Conservation (phyloP, 2,888 invertebrate species). For the Cerastis leucographa region DNA sequence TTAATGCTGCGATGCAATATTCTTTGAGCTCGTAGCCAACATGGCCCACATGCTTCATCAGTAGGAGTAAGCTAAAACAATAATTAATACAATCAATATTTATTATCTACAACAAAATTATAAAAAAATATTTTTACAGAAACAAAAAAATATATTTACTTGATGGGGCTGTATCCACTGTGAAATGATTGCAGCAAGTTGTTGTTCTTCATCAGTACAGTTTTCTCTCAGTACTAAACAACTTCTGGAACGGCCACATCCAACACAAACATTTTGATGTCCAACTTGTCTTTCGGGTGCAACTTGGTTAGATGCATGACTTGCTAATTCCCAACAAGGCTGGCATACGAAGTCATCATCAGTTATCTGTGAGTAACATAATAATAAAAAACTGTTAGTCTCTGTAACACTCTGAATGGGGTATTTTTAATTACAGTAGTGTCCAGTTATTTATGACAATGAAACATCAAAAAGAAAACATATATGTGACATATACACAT, state of each 20-base stretch:
- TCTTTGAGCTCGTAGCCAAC: background rate
- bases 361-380: too few relatives aligned
- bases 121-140: background rate
- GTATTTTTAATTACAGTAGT: conserved; percentile 9
- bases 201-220: conserved; percentile 26
- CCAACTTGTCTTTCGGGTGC: conserved; percentile 29
- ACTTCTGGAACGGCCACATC: conserved; percentile 27
- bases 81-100: too few relatives aligned
- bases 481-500: too few relatives aligned
- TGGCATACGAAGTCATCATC: conserved; percentile 24
- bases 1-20: background rate
- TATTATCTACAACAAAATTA: background rate
- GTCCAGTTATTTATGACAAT: conserved; percentile 6
- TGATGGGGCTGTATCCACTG: conserved; percentile 20
- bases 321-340: conserved; percentile 31
- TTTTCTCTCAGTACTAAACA: conserved; percentile 21
- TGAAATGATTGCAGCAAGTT: conserved; percentile 25
- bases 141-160: background rate
- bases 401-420: too few relatives aligned
- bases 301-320: conserved; percentile 23
- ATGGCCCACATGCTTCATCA: conserved; percentile 17
- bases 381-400: too few relatives aligned
- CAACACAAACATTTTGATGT: conserved; percentile 30
- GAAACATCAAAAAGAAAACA: conserved; percentile 3
- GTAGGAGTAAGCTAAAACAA: conserved; percentile 1